These are phyloP conservation scores for Oncorhynchus masou DNA, from an alignment of 2,113 vertebrate species.

Conservation along the genomic window DNA sequence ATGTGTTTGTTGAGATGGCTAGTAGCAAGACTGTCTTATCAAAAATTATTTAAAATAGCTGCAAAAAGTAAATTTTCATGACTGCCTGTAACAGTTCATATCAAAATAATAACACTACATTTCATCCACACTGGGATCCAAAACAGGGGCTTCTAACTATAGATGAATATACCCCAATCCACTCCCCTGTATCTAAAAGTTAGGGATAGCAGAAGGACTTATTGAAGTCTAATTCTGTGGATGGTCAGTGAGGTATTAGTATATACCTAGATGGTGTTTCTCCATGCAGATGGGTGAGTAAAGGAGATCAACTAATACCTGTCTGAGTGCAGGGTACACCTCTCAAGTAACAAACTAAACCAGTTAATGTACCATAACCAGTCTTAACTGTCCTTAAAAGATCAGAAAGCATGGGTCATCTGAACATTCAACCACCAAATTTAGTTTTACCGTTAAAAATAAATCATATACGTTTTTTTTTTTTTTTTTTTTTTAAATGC, in stretches of 20 bases:
- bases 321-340: constrained; percentile 2
- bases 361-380: constrained; percentile 24
- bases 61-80: not conserved
- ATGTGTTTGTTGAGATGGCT: not conserved
- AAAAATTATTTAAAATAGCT: too few relatives aligned
- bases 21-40: not conserved
- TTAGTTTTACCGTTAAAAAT: constrained; percentile 41
- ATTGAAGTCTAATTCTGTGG: too few relatives aligned
- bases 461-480: constrained; percentile 29
- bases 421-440: constrained; percentile 6
- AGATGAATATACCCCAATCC: not conserved
- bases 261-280: constrained; percentile 18
- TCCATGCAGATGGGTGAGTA: not conserved
- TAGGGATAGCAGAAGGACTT: not conserved
- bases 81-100: not conserved
- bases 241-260: not conserved
- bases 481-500: constrained; percentile 29
- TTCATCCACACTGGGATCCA: not conserved
- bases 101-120: constrained; percentile 20
- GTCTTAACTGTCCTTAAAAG: constrained; percentile 26
- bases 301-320: constrained; percentile 19
- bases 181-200: not conserved
- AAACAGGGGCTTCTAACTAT: not conserved
- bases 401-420: constrained; percentile 17
- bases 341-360: constrained; percentile 19